Conservation (phyloP, 2,113 vertebrate genomes). For the Himantopus leucocephalus region DNA sequence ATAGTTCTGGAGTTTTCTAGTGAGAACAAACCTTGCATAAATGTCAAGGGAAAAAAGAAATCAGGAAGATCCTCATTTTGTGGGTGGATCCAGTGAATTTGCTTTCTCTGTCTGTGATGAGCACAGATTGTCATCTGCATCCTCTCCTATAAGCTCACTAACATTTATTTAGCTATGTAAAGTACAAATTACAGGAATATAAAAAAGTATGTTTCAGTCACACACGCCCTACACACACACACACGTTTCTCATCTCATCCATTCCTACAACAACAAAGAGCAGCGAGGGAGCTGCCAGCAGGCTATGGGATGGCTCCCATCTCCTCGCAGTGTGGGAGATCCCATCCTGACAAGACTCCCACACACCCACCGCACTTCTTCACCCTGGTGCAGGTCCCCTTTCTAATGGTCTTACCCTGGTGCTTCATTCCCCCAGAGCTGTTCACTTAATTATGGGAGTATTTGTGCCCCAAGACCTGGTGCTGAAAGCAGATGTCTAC, state of each 20-base stretch:
- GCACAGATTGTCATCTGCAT: not conserved
- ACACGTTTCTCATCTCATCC: not conserved
- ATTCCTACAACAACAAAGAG: not conserved
- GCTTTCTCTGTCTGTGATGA: not conserved
- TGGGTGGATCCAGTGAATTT: not conserved
- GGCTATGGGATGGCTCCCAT: not conserved
- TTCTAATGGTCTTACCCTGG: not conserved
- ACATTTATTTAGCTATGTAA: not conserved
- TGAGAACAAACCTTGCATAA: not conserved
- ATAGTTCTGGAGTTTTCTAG: slow-evolving; percentile 23
- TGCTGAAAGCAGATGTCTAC: not conserved
- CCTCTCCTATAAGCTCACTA: not conserved
- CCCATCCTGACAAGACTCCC: not conserved
- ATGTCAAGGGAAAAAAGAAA: not conserved
- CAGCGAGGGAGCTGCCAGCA: not conserved
- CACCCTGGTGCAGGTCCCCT: not conserved
- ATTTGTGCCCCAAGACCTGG: not conserved
- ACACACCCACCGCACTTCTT: not conserved
- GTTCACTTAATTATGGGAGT: not conserved
- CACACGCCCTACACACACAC: not conserved
- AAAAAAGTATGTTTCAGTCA: not conserved
- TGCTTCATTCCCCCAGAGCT: not conserved
- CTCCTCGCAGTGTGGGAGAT: fast-evolving
- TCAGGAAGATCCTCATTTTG: not conserved
- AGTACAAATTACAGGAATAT: not conserved